A percentile compares a stretch with the other conserved stretches of the same genome.
Evolutionary conservation across 2,888 invertebrate genomes (phyloP).

Genomic region (Mythimna pallens): DNA sequence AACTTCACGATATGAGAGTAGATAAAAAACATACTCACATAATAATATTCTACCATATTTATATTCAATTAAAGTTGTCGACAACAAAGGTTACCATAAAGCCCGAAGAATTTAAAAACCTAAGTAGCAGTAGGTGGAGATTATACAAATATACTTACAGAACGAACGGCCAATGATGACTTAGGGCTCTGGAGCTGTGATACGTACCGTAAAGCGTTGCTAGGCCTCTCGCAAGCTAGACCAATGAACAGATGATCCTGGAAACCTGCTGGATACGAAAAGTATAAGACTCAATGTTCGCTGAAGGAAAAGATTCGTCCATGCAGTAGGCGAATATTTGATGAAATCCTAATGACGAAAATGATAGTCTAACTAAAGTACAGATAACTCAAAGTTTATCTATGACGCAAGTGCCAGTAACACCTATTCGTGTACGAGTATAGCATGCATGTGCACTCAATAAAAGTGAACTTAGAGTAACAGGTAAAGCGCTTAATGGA

Average conservation of each 20-base stretch:
- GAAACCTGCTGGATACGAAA: background rate
- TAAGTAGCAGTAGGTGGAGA: no score
- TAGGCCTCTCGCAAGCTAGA: background rate
- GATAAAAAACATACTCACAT: no score
- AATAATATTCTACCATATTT: no score
- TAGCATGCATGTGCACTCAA: background rate
- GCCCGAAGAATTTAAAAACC: no score
- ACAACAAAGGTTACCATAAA: no score
- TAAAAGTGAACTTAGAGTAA: slow-evolving; percentile 36
- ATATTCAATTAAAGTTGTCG: no score
- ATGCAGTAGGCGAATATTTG: background rate
- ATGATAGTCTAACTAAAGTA: background rate
- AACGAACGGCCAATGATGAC: background rate
- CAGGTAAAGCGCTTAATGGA: slow-evolving; percentile 45
- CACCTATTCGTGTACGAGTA: background rate
- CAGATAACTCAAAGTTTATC: background rate
- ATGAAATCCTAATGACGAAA: background rate
- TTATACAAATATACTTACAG: background rate
- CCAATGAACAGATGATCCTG: background rate
- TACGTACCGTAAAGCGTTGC: background rate
- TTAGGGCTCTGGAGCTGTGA: no score
- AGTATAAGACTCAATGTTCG: background rate
- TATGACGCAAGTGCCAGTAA: background rate
- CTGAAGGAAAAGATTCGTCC: background rate
- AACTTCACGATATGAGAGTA: no score